These are phyloP conservation scores for Exaiptasia diaphana DNA, from an alignment of 64 coral and sea anemone species.

Conservation along the genomic window DNA sequence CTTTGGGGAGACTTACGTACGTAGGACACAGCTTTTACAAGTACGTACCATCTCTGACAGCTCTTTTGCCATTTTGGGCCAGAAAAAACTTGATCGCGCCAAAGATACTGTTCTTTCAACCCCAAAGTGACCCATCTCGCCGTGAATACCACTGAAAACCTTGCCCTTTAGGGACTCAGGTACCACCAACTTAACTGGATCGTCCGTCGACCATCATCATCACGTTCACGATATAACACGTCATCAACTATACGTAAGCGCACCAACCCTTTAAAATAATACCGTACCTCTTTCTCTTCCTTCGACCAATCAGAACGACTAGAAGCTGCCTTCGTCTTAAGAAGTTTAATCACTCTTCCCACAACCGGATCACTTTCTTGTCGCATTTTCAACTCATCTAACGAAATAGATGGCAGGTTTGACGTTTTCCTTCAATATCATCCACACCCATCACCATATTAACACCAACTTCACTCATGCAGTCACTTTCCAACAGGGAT, in stretches of 20 bases:
- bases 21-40: no score
- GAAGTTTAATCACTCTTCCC: background rate
- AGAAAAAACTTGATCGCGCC: no score
- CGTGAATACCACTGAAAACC: no score
- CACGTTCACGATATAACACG: background rate
- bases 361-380: background rate
- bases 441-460: background rate
- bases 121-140: no score
- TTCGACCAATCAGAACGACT: background rate
- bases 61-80: no score
- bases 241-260: background rate
- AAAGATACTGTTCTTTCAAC: no score
- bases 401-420: background rate
- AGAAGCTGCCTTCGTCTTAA: background rate
- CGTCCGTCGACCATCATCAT: background rate
- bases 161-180: background rate
- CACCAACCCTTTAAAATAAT: background rate
- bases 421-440: background rate
- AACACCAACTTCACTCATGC: background rate
- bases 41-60: no score
- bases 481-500: background rate
- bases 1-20: no score
- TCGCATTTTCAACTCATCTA: background rate
- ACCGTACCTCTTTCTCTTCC: background rate
- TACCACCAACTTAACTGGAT: background rate